phyloP scores from a whole-genome alignment of 2,797 vertebrate genomes.

The Eospalax fontanierii region DNA sequence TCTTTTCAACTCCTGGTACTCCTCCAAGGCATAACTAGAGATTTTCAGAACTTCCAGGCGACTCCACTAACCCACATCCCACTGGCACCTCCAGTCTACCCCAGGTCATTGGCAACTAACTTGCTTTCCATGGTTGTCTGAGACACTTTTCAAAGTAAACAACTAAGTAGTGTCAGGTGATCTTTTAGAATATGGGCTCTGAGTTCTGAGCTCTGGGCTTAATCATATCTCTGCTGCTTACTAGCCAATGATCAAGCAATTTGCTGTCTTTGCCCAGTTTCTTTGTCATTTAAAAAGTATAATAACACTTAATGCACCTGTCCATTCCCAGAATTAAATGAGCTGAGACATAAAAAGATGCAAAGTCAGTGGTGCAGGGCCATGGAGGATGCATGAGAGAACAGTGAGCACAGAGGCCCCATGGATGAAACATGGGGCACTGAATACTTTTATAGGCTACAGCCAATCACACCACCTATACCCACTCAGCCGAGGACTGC shows the following conservation, averaged over 20 bases:
- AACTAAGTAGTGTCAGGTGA: not conserved
- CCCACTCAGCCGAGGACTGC: not conserved
- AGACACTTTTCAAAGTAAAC: not conserved
- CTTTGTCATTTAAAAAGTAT: not conserved
- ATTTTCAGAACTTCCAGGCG: not conserved
- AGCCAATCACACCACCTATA: not conserved
- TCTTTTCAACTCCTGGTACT: not conserved
- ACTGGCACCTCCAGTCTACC: not conserved
- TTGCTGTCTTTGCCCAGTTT: not conserved
- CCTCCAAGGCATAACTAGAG: not conserved
- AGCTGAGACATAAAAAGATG: not conserved
- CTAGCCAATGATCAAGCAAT: not conserved
- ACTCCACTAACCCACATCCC: not conserved
- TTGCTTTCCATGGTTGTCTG: not conserved
- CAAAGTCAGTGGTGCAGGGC: not conserved
- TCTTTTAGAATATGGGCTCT: not conserved
- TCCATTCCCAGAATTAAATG: constrained; percentile 57
- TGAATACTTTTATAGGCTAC: constrained; percentile 30
- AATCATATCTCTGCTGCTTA: not conserved
- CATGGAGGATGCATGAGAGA: not conserved
- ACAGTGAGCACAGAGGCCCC: not conserved
- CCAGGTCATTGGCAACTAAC: not conserved
- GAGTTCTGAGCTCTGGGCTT: not conserved
- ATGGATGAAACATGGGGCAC: not conserved
- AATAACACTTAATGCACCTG: not conserved